Conservation (phyloP, 2,113 vertebrate genomes). For the Agelaius phoeniceus region DNA sequence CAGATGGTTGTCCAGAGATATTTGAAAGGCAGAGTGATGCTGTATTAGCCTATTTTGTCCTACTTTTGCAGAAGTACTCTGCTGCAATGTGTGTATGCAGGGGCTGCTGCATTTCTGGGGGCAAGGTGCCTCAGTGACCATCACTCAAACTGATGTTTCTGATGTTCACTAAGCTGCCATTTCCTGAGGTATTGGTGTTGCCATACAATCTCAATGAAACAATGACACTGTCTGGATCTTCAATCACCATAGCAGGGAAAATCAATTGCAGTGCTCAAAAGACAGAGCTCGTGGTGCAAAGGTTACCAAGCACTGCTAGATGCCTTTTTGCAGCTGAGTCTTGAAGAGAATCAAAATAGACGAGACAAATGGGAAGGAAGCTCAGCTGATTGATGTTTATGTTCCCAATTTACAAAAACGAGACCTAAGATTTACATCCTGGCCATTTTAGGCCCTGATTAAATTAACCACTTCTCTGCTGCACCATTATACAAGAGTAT, state of each 20-base stretch:
- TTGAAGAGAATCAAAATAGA: conserved; percentile 51
- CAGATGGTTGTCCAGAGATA: background rate
- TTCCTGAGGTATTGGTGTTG: conserved; percentile 48
- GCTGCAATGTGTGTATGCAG: background rate
- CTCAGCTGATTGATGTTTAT: conserved; percentile 47
- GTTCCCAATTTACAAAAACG: conserved; percentile 23
- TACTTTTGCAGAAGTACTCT: background rate
- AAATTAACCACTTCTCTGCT: conserved; percentile 11
- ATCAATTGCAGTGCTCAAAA: conserved; percentile 55
- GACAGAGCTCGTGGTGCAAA: conserved; percentile 44
- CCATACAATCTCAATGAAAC: conserved; percentile 33
- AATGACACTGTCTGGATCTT: conserved; percentile 49
- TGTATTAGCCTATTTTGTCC: background rate
- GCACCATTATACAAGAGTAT: background rate
- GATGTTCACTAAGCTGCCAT: conserved; percentile 7
- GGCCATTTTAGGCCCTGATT: conserved; percentile 27
- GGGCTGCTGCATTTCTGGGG: background rate
- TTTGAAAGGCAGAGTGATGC: background rate
- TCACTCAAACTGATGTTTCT: conserved; percentile 32
- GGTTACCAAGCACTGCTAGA: conserved; percentile 45
- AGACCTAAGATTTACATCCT: conserved; percentile 35
- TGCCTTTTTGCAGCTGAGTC: conserved; percentile 33
- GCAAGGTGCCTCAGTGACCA: background rate
- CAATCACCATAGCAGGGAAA: conserved; percentile 47
- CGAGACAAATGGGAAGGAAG: background rate